Evolutionary conservation across 2,113 vertebrate species (phyloP), one percentile per base, ranked within the genome.

Genomic region (Crotalus tigris): DNA sequence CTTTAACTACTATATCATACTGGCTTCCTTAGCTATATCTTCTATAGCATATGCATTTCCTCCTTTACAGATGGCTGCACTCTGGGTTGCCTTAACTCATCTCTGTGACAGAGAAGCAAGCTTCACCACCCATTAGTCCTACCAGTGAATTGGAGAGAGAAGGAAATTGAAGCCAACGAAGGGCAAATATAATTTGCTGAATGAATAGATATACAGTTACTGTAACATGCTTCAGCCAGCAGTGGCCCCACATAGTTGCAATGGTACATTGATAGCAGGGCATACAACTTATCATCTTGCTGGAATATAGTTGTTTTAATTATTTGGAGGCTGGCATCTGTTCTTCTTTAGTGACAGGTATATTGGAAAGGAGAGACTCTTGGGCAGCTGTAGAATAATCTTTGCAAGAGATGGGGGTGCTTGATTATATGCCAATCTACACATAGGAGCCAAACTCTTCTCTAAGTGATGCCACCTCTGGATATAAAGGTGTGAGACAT

Each of bases 181-280:
- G 94, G 94, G 94, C 94, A 91, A 53, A 23, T 96, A 97, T 95
- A 95, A 97, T 97, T 96, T 97, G 95, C 96, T 96, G 88, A 96
- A 94, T 55, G 94, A 95, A 88, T 95, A 93, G 95, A 90, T 94
- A 91, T 92, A 94, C 92, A n/a, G 8, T 93, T 89, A 6, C 49
- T n/a, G 89, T 51, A 15, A 87, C 93, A 86, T 85, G 53, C 19
- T 0, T 93, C 58, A 3, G 23, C 96, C 97, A 97, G 97, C 96
- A 97, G 94, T 23, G 88, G 81, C 92, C 87, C 94, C 53, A 53
- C 95, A 92, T 95, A 94, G 95, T 95, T 96, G 96, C 95, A 91
- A 64, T 0, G 54, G 93, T 54, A 61, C 33, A 94, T 93, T 92
- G 17, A 54, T 90, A 97, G 94, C 61, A 92, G 94, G 88, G 91